Base-by-base conservation (phyloP, 2,113 vertebrate species). In the Anhinga anhinga region DNA sequence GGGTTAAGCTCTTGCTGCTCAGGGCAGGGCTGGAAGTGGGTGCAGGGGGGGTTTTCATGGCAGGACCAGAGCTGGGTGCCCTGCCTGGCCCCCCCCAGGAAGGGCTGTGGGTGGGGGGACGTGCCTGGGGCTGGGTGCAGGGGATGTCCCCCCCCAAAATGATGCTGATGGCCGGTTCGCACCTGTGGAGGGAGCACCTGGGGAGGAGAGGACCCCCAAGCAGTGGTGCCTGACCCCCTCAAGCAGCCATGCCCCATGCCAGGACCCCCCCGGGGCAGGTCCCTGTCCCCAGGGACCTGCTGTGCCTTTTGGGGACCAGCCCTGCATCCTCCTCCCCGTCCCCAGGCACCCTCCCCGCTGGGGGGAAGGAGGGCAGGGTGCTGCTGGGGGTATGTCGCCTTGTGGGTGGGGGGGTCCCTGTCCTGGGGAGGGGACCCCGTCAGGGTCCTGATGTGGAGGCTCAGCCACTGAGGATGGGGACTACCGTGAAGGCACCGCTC, bases 331-430 rank as follows among this genome's bases (percentile, higher is more conserved):
- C 7, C 29, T 42, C 27, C 36, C 29, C 44, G n/a, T 13, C 15
- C 15, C 42, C 19, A 19, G 4, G 3, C 3, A 0, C n/a, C 30
- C 40, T 20, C 12, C 40, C 19, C 4, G 0, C 2, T 1, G 7
- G 26, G 23, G 10, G 11, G 11, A 18, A 26, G 45, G 82, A 30
- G 38, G 15, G 25, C 20, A 2, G 53, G 58, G 38, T 4, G 7
- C 65, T 34, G 27, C 27, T 0, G 30, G 38, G 69, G 53, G 15
- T 16, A 8, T 23, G 1, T 8, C 1, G 1, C 44, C 27, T 2
- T 3, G 38, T 0, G 23, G 19, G 6, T 5, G 72, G 72, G 62
- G 38, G 38, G 17, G 4, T 21, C 47, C 44, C 38, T 65, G 23
- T 21, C 34, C 32, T 8, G 1, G 14, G n/a, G 27, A 45, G 22